Percentiles rank a stretch among this genome's conserved stretches.
phyloP scores from a whole-genome alignment of 2,113 vertebrate species.

The Sceloporus tristichus region DNA sequence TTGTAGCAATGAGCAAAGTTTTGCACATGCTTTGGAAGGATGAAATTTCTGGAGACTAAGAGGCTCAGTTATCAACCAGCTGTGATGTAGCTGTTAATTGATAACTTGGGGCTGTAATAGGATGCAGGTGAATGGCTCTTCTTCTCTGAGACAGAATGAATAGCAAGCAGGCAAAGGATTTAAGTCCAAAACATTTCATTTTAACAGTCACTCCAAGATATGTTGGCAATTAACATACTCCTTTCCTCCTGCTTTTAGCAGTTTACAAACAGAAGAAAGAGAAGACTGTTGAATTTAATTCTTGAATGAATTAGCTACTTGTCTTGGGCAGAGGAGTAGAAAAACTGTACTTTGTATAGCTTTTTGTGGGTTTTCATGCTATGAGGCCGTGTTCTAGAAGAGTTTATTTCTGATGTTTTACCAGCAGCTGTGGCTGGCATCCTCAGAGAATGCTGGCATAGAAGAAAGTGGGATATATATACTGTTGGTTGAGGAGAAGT shows the following conservation, averaged over 20 bases:
- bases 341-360: not conserved
- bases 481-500: too few species aligned
- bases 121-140: not conserved
- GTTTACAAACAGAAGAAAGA: not conserved
- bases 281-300: not conserved
- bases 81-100: conserved; percentile 29
- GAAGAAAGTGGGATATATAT: too few species aligned
- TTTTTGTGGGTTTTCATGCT: too few species aligned
- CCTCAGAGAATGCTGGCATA: too few species aligned
- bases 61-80: conserved; percentile 4
- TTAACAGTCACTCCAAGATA: not conserved
- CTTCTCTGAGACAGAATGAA: conserved; percentile 17
- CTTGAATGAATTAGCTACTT: not conserved
- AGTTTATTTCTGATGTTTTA: too few species aligned
- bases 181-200: conserved; percentile 25
- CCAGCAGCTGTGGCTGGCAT: too few species aligned
- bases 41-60: not conserved
- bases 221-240: not conserved
- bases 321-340: not conserved
- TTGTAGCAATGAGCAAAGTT: not conserved
- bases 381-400: too few species aligned
- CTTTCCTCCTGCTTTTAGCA: not conserved
- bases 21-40: conserved; percentile 16
- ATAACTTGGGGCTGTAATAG: conserved; percentile 31
- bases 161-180: conserved; percentile 7